Evolutionary conservation across 2,113 vertebrate genomes (phyloP).

Genomic region (Apodemus speciosus): DNA sequence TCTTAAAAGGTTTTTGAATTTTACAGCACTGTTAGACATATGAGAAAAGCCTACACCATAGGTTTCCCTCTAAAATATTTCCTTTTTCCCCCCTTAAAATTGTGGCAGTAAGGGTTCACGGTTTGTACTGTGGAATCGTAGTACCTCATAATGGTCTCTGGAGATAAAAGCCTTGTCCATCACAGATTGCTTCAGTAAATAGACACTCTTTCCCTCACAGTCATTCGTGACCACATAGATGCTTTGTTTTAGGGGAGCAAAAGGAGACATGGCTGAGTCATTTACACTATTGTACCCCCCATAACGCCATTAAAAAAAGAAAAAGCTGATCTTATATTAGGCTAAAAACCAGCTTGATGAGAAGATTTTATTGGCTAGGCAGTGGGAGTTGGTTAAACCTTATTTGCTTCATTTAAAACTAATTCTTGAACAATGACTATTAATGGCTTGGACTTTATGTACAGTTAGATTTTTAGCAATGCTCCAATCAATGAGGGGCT

Average conservation of each 20-base stretch:
- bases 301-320: slow-evolving; percentile 13
- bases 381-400: slow-evolving; percentile 23
- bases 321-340: slow-evolving; percentile 59
- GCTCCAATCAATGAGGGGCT: not conserved
- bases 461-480: slow-evolving; percentile 34
- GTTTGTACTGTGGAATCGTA: slow-evolving; percentile 57
- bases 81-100: slow-evolving; percentile 60
- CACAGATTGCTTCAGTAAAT: slow-evolving; percentile 73
- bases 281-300: slow-evolving; percentile 55
- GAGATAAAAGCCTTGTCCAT: slow-evolving; percentile 66
- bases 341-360: not conserved
- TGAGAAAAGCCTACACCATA: not conserved
- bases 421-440: not conserved
- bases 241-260: slow-evolving; percentile 73
- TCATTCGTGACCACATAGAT: slow-evolving; percentile 67
- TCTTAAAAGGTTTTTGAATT: slow-evolving; percentile 50
- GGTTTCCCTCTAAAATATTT: slow-evolving; percentile 22
- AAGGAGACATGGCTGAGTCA: slow-evolving; percentile 54
- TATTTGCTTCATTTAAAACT: not conserved
- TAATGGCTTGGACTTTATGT: slow-evolving; percentile 38
- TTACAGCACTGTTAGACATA: slow-evolving; percentile 62
- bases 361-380: not conserved
- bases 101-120: slow-evolving; percentile 72
- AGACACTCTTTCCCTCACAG: slow-evolving; percentile 64
- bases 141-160: slow-evolving; percentile 70